Base-by-base conservation (phyloP, 2,797 vertebrate species). In the Micropoecilia bifurca region DNA sequence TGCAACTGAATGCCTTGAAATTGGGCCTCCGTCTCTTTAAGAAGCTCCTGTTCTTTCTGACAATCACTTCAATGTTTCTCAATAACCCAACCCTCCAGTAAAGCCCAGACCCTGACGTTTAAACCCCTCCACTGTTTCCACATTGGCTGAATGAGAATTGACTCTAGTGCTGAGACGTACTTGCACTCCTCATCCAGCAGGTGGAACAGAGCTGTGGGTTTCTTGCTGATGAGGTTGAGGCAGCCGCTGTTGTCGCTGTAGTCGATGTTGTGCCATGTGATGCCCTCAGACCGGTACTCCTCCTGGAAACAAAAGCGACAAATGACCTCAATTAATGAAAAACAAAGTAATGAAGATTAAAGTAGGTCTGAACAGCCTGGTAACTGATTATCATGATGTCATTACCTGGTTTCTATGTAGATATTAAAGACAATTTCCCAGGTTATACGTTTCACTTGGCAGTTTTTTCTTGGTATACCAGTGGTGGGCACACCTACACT, bases 131-230 rank as follows among this genome's bases (percentile, higher is more conserved):
- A 36, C 18, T 10, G 33, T 41, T 88, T 47, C 48, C n/a, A 18
- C 22, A 4, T 28, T 2, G 25, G 16, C 45, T 33, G 16, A 12
- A 22, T 12, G 18, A 53, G 48, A 74, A 25, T 1, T 8, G 59
- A 53, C 28, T 75, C 8, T 39, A 69, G 12, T 68, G 88, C 71
- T 68, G 18, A 63, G 78, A 95, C 97, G 90, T 93, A 99, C 98
- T 99, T 99, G 98, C 98, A 98, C 94, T 99, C 98, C 88, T 99
- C 98, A 82, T 99, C 98, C 95, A 99, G 96, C 91, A 99, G 97
- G 92, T 99, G 98, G 93, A 99, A 97, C 81, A 99, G 93, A 25
- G 97, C 98, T 0, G 98, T 99, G 59, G 98, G 98, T 77, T 99
- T 99, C 95, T 97, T 99, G 94, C 98, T 99, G 95, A 99, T 99